phyloP scores from a whole-genome alignment of 2,888 invertebrate species.

The Drosophila phalerata region DNA sequence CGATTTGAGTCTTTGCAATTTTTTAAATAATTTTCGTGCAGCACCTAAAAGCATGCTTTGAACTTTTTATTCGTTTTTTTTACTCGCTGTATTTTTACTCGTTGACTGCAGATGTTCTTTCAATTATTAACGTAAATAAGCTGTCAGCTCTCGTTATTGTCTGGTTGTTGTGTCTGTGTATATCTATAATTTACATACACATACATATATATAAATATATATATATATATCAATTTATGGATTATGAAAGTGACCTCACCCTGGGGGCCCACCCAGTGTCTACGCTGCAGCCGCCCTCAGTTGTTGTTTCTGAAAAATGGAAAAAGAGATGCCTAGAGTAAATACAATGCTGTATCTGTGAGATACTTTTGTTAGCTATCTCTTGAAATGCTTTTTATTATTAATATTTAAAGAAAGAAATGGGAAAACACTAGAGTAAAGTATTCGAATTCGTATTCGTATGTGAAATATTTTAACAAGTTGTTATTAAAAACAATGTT shows the following conservation, averaged over 20 bases:
- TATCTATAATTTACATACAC: neutral
- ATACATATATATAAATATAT: neutral
- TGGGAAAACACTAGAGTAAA: neutral
- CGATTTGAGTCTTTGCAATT: neutral
- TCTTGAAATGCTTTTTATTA: neutral
- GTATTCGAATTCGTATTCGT: neutral
- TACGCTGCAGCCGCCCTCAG: neutral
- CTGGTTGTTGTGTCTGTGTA: conserved; percentile 24
- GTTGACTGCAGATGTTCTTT: conserved; percentile 12
- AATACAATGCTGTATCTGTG: conserved; percentile 8
- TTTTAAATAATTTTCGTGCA: conserved; percentile 3
- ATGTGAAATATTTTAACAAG: no score
- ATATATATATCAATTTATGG: conserved; percentile 57
- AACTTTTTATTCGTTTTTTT: neutral
- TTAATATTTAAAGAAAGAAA: neutral
- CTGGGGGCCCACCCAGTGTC: neutral
- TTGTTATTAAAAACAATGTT: conserved; percentile 12
- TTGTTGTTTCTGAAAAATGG: neutral
- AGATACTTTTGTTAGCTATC: conserved; percentile 7
- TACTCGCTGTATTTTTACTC: conserved; percentile 11
- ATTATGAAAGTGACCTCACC: conserved; percentile 51
- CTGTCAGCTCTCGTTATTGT: conserved; percentile 33
- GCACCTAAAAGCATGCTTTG: conserved; percentile 68
- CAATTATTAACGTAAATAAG: conserved; percentile 10
- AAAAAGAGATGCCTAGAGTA: neutral